Base-by-base conservation (phyloP, 2,113 vertebrate species). In the Felis catus region DNA sequence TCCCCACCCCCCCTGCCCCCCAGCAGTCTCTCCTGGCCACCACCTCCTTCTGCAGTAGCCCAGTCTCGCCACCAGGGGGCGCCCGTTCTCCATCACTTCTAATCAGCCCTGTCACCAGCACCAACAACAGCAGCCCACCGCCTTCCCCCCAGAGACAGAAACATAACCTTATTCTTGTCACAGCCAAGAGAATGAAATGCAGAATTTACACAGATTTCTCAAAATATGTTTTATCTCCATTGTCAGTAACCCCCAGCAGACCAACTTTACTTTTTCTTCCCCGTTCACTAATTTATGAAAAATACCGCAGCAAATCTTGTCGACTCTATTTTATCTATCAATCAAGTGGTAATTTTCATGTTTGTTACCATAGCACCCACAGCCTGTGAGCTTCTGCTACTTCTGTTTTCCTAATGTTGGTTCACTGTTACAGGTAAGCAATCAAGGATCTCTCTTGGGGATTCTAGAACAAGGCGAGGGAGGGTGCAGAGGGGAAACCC, bases 191-290 rank as follows among this genome's bases (percentile, higher is more conserved):
- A 84, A 73, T 0, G 23, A 27, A 51, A 39, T 4, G 23, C 71
- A 58, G 51, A 3, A 5, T 84, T 95, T 76, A 70, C 55, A 58
- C 8, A 39, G 71, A 85, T 87, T 93, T 80, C 96, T 91, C 71
- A 76, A 97, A 90, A 82, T 80, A 61, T 83, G 88, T 92, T 96
- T 97, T 68, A 85, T 94, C 82, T 91, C 51, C 18, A 21, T 92
- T 91, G 94, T 97, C 95, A 96, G 92, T 7, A 96, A 95, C 76
- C 89, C 92, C 89, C 92, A 45, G 51, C 7, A 85, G 90, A 88
- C 78, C 91, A 53, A 45, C 79, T 96, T 86, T 53, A 25, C 58
- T 83, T 95, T 87, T 27, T 58, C 21, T 45, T 79, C 63, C 76
- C 7, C 83, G 66, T 51, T 41, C 29, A 18, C 27, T 61, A 70